Conservation (phyloP, 2,113 vertebrate species). For the Poicephalus gulielmi region DNA sequence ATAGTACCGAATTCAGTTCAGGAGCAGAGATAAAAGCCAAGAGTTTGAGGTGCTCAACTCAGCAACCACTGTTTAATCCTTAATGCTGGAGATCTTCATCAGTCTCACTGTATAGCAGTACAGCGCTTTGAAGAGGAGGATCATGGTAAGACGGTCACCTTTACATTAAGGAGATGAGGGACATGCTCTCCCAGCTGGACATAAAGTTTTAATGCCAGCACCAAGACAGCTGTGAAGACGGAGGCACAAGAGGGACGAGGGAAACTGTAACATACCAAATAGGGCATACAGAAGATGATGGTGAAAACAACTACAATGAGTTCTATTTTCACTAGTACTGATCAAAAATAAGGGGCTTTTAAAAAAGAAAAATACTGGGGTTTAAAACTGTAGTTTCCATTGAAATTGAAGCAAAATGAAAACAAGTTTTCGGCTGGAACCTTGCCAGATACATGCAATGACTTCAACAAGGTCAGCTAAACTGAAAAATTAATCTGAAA, state of each 20-base stretch:
- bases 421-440: background rate
- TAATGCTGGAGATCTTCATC: background rate
- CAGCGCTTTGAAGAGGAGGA: background rate
- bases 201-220: background rate
- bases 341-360: background rate
- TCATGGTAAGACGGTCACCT: background rate
- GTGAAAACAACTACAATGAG: background rate
- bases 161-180: background rate
- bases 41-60: background rate
- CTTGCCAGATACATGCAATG: background rate
- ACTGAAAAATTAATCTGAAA: background rate
- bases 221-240: background rate
- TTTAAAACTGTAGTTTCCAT: background rate
- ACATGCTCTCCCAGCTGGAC: background rate
- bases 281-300: background rate
- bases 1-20: constrained; percentile 39
- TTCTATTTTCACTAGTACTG: background rate
- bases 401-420: background rate
- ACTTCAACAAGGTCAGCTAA: background rate
- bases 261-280: background rate
- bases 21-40: background rate
- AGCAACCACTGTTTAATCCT: background rate
- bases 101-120: background rate
- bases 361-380: background rate
- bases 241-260: background rate